phyloP scores from a whole-genome alignment of 2,113 vertebrate genomes.

The Lipophrys pholis region DNA sequence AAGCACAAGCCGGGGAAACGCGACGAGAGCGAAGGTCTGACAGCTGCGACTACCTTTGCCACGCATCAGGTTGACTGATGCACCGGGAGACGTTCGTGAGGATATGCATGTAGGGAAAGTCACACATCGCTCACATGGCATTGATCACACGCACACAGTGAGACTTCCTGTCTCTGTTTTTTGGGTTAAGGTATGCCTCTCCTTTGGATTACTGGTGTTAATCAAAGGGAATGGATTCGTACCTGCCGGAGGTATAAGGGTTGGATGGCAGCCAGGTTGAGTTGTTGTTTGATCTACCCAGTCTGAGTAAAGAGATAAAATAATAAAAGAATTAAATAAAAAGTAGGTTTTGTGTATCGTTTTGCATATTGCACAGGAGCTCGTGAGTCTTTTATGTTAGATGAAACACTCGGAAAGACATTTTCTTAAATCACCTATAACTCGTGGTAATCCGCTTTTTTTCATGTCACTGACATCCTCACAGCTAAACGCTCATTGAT shows the following conservation, averaged over 20 bases:
- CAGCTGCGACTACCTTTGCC: slow-evolving; percentile 34
- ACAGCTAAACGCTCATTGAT: slow-evolving; percentile 37
- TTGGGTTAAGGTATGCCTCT: slow-evolving; percentile 46
- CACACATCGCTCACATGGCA: background rate
- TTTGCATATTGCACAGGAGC: slow-evolving; percentile 53
- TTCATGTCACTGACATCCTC: slow-evolving; percentile 40
- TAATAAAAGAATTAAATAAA: slow-evolving; percentile 34
- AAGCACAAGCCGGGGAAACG: slow-evolving; percentile 15
- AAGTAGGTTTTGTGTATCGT: slow-evolving; percentile 39
- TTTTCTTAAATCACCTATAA: slow-evolving; percentile 58
- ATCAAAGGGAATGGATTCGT: slow-evolving; percentile 63
- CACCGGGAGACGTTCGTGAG: slow-evolving; percentile 1
- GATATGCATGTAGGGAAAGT: slow-evolving; percentile 13
- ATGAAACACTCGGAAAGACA: slow-evolving; percentile 57
- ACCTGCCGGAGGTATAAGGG: slow-evolving; percentile 42
- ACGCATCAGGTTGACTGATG: slow-evolving; percentile 8
- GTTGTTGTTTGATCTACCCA: slow-evolving; percentile 54
- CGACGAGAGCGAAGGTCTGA: slow-evolving; percentile 28
- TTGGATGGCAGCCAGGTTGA: slow-evolving; percentile 48
- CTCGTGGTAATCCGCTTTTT: slow-evolving; percentile 37
- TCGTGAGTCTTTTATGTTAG: slow-evolving; percentile 56
- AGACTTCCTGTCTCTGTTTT: slow-evolving; percentile 41
- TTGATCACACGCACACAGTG: slow-evolving; percentile 21
- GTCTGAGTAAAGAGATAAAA: slow-evolving; percentile 47
- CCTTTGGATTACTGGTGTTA: slow-evolving; percentile 46